Conservation (phyloP, 2,113 vertebrate genomes). For the Gopherus evgoodei region DNA sequence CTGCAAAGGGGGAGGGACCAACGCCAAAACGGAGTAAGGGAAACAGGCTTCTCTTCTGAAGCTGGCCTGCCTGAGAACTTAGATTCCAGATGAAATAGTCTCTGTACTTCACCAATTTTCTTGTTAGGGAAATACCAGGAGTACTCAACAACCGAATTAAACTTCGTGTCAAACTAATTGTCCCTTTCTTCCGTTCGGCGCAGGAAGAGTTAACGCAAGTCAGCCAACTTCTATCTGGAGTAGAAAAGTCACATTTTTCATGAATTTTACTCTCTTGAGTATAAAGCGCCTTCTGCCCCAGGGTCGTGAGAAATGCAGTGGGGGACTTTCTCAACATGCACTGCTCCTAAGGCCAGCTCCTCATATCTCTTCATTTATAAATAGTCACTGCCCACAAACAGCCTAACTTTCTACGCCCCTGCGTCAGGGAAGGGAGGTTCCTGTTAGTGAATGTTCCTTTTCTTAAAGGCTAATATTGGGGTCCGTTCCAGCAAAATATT, state of each 20-base stretch:
- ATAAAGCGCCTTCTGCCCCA: slow-evolving; percentile 50
- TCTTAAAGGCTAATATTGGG: background rate
- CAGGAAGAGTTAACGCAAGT: background rate
- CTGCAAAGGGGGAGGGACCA: background rate
- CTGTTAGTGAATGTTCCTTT: background rate
- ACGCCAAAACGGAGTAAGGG: background rate
- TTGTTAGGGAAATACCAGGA: background rate
- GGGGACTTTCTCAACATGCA: slow-evolving; percentile 87
- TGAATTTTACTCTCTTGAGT: slow-evolving; percentile 70
- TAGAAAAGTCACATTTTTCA: slow-evolving; percentile 44
- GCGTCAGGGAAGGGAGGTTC: background rate
- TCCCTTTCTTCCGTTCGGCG: background rate
- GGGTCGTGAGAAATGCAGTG: slow-evolving; percentile 91
- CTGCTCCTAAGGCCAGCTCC: slow-evolving; percentile 19
- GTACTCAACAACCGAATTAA: background rate
- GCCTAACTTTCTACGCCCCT: background rate
- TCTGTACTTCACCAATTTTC: background rate
- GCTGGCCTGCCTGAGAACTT: background rate
- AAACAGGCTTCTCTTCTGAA: background rate
- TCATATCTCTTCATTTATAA: slow-evolving; percentile 71
- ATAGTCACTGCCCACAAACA: slow-evolving; percentile 39
- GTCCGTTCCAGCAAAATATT: background rate
- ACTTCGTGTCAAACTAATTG: background rate
- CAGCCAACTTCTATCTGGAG: background rate
- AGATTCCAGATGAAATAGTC: background rate